Evolutionary conservation across 2,888 invertebrate species (phyloP), one percentile per base, ranked within the genome.

Genomic region (Epirrhoe alternata): DNA sequence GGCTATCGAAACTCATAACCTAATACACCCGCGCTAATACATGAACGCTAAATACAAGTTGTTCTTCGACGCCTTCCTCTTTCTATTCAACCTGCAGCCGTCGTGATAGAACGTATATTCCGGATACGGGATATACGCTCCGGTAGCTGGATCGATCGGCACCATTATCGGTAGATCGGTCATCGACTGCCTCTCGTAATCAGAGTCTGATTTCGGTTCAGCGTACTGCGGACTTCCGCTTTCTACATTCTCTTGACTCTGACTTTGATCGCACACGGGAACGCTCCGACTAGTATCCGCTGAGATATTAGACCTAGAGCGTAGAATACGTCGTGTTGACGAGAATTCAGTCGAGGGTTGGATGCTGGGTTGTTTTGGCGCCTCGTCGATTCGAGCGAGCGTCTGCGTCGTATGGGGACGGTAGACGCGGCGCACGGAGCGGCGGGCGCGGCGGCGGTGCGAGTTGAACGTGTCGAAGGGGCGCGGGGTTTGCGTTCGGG

Each of bases 1-100:
- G 91, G 92, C 91, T 84, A 80, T 88, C 90, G 92, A 92, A 93
- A 93, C 93, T 93, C 92, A 80, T 88, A 82, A 90, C 89, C 90
- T 83, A 83, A 81, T 74, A 68, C 75, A 78, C 86, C 70, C 72
- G 86, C 89, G 80, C 73, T 86, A 94, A 83, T 94, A 94, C 91
- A 94, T 93, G 84, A 94, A 94, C 76, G 94, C 94, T 80, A 94
- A 79, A 81, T 93, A 94, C 77, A 94, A 79, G 77, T 93, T 94
- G 80, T 82, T 93, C 68, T 86, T 86, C 72, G 88, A 88, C 51
- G 86, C 78, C 67, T 84, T 78, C 72, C 85, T 88, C 68, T 79
- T 86, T 68, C 85, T 84, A 71, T 77, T 82, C 60, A 87, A 73
- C 56, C 85, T 78, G 73, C 86, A 82, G 57, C 80, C 82, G 58